A percentile compares a stretch with the other conserved stretches of the same genome.
phyloP scores from a whole-genome alignment of 1,140 invertebrate species.

The Meloidogyne chitwoodi region DNA sequence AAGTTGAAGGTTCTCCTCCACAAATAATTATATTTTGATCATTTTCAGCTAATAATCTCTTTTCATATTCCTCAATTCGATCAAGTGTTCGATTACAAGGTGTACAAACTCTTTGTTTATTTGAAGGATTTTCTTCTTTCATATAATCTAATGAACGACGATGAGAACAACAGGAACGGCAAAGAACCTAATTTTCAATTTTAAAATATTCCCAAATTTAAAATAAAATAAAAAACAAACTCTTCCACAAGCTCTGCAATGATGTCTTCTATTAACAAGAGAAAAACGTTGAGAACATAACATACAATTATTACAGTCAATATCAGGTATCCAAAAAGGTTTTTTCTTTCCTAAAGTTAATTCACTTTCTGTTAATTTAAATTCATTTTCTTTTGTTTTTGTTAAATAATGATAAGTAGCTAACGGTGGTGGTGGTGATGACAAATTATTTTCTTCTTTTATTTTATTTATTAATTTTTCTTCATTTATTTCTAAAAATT shows the following conservation, averaged over 20 bases:
- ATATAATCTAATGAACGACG: conserved; percentile 33
- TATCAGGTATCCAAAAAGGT: conserved; percentile 29
- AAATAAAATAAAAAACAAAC: background rate
- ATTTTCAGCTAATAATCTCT: background rate
- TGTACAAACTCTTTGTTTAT: conserved; percentile 18
- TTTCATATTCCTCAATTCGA: conserved; percentile 34
- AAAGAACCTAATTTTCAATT: conserved; percentile 20
- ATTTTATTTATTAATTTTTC: background rate
- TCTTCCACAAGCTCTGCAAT: conserved; percentile 31
- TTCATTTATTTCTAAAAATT: background rate
- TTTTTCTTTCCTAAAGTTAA: conserved; percentile 28
- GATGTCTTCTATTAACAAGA: conserved; percentile 39
- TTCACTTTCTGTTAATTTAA: conserved; percentile 30
- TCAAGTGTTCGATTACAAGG: conserved; percentile 37
- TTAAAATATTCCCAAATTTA: background rate
- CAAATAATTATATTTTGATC: no score
- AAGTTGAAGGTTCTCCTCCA: background rate
- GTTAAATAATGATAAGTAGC: no score
- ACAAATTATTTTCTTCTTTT: no score
- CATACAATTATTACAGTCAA: conserved; percentile 36
- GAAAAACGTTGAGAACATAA: conserved; percentile 29
- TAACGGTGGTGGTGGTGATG: background rate
- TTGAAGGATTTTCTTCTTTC: conserved; percentile 8
- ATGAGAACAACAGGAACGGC: conserved; percentile 23
- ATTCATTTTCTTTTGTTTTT: no score